Evolutionary conservation across 2,797 vertebrate species (phyloP).

Genomic region (Pteropus rufus): DNA sequence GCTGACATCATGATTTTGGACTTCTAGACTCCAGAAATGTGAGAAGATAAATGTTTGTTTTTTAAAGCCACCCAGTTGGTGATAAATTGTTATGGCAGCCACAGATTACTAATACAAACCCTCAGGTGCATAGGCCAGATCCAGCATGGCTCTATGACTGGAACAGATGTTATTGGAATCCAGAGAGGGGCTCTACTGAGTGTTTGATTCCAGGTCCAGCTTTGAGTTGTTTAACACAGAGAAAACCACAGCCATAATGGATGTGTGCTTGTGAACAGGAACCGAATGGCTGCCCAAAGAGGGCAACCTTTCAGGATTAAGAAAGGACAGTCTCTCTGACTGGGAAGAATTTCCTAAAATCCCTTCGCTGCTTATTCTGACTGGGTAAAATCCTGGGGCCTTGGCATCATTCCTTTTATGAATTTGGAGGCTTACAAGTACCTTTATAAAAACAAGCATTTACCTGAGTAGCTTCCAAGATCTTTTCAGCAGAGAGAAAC

Average conservation of each 20-base stretch:
- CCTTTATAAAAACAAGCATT: not conserved
- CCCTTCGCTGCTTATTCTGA: not conserved
- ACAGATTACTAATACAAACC: not conserved
- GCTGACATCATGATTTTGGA: not conserved
- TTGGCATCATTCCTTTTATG: not conserved
- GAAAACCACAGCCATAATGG: not conserved
- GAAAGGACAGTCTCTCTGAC: not conserved
- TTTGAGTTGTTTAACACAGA: not conserved
- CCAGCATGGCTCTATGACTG: not conserved
- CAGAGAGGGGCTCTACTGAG: not conserved
- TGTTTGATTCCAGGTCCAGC: not conserved
- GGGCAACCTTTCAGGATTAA: not conserved
- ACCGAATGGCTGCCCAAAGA: not conserved
- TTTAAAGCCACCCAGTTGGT: not conserved
- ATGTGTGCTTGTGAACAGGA: not conserved
- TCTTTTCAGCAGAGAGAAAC: not conserved
- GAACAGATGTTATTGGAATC: not conserved
- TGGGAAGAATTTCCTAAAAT: not conserved
- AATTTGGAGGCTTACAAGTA: not conserved
- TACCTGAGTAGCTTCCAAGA: not conserved
- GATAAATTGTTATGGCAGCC: not conserved
- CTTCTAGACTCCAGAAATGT: not conserved
- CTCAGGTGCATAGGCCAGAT: not conserved
- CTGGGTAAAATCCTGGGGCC: not conserved
- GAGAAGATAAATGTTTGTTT: not conserved